These are phyloP conservation scores for Dyspetes luteomarginatus DNA, from an alignment of 2,888 invertebrate genomes.

Conservation along the genomic window DNA sequence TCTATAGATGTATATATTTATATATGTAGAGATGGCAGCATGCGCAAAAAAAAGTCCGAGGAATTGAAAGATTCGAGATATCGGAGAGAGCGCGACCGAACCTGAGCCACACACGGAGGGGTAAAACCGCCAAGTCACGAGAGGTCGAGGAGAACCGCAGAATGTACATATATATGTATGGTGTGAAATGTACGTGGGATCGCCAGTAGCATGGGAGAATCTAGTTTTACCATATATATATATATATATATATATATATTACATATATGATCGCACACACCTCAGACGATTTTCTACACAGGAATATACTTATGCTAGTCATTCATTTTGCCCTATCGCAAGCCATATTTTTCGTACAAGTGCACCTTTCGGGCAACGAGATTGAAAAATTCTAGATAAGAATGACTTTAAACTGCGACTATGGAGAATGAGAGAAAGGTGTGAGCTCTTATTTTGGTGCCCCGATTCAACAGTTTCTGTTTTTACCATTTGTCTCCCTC, in stretches of 20 bases:
- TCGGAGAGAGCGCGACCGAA: conserved; percentile 49
- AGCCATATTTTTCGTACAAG: conserved; percentile 71
- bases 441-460: conserved; percentile 6
- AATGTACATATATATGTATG: conserved; percentile 25
- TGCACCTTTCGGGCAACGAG: conserved; percentile 62
- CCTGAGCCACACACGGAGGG: conserved; percentile 61
- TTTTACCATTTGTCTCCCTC: conserved; percentile 17
- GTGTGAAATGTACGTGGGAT: conserved; percentile 45
- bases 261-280: not conserved
- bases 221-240: conserved; percentile 15
- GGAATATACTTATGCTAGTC: conserved; percentile 78
- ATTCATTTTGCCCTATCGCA: conserved; percentile 80
- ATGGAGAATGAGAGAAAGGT: conserved; percentile 2
- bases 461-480: not conserved
- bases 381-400: conserved; percentile 78
- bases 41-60: conserved; percentile 66
- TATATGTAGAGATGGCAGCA: conserved; percentile 49
- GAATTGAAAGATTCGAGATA: conserved; percentile 81
- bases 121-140: conserved; percentile 76
- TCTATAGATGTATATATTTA: not conserved
- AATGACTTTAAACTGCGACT: conserved; percentile 67
- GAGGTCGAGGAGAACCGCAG: conserved; percentile 72
- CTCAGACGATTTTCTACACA: conserved; percentile 69
- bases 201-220: conserved; percentile 44
- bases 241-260: conserved; percentile 11